These are phyloP conservation scores for Pseudococcus longispinus DNA, from an alignment of 2,888 invertebrate genomes.

Conservation along the genomic window DNA sequence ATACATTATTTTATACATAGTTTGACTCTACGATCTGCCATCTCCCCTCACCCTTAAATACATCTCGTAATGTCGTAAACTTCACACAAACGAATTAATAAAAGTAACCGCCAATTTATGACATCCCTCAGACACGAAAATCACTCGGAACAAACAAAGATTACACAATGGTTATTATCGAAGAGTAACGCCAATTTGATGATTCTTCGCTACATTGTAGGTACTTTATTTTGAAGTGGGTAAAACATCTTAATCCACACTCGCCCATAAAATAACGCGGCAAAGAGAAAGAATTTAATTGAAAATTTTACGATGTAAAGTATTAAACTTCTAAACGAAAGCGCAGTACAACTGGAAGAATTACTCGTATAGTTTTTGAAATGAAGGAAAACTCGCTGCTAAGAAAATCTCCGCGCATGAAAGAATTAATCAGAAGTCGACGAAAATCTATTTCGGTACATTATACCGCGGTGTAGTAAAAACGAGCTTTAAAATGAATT, in stretches of 20 bases:
- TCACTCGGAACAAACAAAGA: not conserved
- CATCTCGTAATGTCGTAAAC: no score
- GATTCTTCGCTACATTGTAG: not conserved
- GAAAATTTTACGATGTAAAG: constrained; percentile 16
- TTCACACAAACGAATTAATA: not conserved
- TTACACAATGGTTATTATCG: not conserved
- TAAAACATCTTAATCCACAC: not conserved
- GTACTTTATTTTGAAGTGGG: not conserved
- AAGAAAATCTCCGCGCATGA: not conserved
- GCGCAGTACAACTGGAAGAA: not conserved
- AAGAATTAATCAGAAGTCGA: constrained; percentile 9
- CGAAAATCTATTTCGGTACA: not conserved
- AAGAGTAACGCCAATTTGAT: not conserved
- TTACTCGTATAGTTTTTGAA: not conserved
- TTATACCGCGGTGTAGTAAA: not conserved
- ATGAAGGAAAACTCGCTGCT: not conserved
- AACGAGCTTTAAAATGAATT: not conserved
- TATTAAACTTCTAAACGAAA: constrained; percentile 3
- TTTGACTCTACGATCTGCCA: no score
- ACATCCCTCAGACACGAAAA: not conserved
- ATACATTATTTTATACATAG: no score
- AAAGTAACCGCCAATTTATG: not conserved
- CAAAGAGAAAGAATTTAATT: not conserved
- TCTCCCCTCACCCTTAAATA: no score
- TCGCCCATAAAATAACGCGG: not conserved